Conservation (phyloP, 2,888 invertebrate species). For the Boloria euphrosyne region DNA sequence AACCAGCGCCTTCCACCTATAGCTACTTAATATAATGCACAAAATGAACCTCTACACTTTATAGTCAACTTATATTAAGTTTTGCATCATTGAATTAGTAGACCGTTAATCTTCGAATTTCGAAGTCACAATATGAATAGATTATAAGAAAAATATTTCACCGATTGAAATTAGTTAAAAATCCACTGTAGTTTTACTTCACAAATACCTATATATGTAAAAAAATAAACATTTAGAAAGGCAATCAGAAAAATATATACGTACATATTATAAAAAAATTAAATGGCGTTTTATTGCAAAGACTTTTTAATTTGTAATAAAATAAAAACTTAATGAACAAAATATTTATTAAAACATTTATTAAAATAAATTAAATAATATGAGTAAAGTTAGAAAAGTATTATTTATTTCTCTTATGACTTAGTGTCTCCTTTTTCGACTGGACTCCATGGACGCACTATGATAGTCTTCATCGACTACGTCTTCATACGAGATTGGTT, state of each 20-base stretch:
- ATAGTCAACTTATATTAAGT: conserved; percentile 12
- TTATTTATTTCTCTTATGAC: background rate
- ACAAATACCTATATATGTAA: too few species aligned
- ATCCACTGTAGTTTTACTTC: too few species aligned
- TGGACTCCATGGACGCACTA: conserved; percentile 39
- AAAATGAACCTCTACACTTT: background rate
- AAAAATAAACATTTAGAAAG: too few species aligned
- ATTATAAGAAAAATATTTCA: too few species aligned
- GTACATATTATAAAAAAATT: too few species aligned
- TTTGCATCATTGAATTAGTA: background rate
- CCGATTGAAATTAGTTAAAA: too few species aligned
- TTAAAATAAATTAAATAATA: background rate
- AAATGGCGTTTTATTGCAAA: too few species aligned
- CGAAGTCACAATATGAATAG: too few species aligned
- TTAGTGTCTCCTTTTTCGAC: background rate
- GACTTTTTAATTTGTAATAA: too few species aligned
- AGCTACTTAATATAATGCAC: conserved; percentile 54
- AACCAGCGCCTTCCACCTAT: conserved; percentile 73
- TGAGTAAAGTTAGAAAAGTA: too few species aligned
- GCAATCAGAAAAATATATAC: too few species aligned
- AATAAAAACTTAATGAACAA: background rate
- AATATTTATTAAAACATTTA: background rate
- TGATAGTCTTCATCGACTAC: conserved; percentile 49
- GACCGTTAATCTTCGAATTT: background rate
- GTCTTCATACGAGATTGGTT: conserved; percentile 48